Evolutionary conservation across 2,113 vertebrate species (phyloP).

Genomic region (Synodontis membranacea): DNA sequence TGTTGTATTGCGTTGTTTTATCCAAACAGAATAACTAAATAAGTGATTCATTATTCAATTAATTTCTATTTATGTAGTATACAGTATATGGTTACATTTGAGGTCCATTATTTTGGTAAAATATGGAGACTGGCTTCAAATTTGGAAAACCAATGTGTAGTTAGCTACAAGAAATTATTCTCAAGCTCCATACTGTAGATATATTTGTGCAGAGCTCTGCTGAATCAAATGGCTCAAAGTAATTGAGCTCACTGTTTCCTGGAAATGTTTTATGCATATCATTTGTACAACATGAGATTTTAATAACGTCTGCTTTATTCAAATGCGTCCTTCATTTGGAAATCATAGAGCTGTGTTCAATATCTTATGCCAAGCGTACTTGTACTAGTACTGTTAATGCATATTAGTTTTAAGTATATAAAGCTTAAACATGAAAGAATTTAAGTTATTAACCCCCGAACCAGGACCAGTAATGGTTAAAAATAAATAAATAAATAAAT

Average conservation of each 20-base stretch:
- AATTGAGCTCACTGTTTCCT: not conserved
- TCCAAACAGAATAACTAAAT: not conserved
- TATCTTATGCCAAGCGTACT: not conserved
- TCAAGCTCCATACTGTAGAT: not conserved
- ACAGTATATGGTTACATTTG: not conserved
- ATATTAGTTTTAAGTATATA: not conserved
- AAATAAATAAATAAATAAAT: too few relatives aligned
- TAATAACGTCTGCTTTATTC: not conserved
- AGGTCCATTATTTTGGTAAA: not conserved
- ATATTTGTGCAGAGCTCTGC: not conserved
- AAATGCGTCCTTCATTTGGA: not conserved
- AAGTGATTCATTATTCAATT: not conserved
- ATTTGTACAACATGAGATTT: not conserved
- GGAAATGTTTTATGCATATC: not conserved
- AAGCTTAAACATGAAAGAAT: not conserved
- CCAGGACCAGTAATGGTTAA: not conserved
- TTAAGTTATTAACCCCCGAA: not conserved
- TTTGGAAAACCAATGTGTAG: not conserved
- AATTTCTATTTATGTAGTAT: not conserved
- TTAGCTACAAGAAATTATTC: not conserved
- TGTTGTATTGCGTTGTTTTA: not conserved
- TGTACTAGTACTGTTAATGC: not conserved
- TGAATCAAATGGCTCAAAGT: not conserved
- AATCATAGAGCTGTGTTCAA: not conserved
- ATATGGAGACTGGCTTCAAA: not conserved